phyloP scores from a whole-genome alignment of 2,113 vertebrate species.

The Balaeniceps rex region DNA sequence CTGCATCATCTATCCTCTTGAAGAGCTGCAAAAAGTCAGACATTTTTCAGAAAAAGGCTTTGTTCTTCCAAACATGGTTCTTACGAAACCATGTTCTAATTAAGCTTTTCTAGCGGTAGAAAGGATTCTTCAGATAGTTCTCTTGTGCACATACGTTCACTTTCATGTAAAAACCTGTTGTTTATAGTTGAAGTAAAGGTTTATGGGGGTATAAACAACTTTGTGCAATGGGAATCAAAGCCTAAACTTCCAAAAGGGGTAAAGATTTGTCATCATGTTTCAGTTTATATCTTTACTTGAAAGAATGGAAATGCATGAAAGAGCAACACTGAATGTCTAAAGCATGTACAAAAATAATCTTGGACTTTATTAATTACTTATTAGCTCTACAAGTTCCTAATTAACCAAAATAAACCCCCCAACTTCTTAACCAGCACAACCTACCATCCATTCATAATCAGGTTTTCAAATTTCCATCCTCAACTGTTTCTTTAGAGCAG shows the following conservation, averaged over 20 bases:
- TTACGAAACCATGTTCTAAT: background rate
- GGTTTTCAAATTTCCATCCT: background rate
- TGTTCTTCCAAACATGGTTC: background rate
- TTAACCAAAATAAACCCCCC: background rate
- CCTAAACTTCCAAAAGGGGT: background rate
- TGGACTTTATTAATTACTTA: background rate
- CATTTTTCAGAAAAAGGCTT: background rate
- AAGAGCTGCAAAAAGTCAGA: background rate
- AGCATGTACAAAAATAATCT: background rate
- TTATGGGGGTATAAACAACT: background rate
- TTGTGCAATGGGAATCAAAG: background rate
- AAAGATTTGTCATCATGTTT: background rate
- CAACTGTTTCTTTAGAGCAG: background rate
- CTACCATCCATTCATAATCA: background rate
- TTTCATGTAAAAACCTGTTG: background rate
- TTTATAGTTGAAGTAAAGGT: background rate
- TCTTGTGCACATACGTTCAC: background rate
- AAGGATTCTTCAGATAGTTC: background rate
- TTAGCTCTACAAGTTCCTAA: background rate
- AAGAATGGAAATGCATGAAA: background rate
- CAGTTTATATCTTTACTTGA: background rate
- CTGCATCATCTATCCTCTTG: background rate
- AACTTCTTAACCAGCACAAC: background rate
- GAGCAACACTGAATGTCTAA: background rate
- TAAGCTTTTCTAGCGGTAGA: background rate